phyloP scores from a whole-genome alignment of 2,113 vertebrate genomes.

The Glaucomys volans region DNA sequence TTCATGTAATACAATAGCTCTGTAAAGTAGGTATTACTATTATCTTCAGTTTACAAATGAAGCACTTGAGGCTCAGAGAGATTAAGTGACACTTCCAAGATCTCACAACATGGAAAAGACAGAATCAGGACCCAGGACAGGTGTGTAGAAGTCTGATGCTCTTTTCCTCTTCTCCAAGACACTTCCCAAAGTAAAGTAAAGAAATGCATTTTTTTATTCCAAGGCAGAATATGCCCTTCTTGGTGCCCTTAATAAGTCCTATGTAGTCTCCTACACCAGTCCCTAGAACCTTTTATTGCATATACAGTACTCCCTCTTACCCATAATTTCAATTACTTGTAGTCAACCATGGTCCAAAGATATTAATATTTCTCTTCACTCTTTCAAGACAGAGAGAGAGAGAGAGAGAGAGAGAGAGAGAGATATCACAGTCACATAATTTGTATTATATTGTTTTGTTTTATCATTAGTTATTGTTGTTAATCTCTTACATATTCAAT shows the following conservation, averaged over 20 bases:
- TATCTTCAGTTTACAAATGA: not conserved
- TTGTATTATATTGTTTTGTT: not conserved
- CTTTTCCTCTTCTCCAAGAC: conserved; percentile 33
- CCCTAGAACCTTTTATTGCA: not conserved
- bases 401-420: too few relatives aligned
- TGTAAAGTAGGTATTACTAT: not conserved
- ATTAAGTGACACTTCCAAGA: conserved; percentile 10
- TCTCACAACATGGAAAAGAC: conserved; percentile 4
- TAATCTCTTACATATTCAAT: not conserved
- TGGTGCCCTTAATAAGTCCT: not conserved
- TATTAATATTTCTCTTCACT: not conserved
- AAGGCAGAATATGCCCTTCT: not conserved
- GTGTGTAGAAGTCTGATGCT: not conserved
- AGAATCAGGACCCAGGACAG: conserved; percentile 13
- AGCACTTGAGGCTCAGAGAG: conserved; percentile 3
- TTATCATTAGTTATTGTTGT: not conserved
- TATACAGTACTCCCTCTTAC: not conserved
- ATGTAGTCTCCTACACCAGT: not conserved
- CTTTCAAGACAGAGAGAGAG: not conserved
- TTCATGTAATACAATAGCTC: conserved; percentile 9
- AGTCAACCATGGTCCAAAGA: not conserved
- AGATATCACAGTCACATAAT: not conserved
- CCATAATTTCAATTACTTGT: not conserved
- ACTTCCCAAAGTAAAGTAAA: conserved; percentile 32
- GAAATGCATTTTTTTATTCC: conserved; percentile 26